phyloP scores from a whole-genome alignment of 2,888 invertebrate genomes.

The Cephus runcator region DNA sequence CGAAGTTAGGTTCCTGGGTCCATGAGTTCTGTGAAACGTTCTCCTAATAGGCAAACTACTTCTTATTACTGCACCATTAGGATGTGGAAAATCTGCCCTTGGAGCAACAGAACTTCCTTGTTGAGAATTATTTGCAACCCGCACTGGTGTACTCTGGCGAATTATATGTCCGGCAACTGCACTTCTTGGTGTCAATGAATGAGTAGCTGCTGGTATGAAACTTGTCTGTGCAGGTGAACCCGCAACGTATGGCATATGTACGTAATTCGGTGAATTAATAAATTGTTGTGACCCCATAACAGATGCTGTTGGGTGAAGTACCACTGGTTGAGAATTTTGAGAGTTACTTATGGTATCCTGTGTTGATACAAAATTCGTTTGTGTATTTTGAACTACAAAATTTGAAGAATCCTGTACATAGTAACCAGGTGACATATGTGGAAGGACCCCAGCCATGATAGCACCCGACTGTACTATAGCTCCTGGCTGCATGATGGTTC shows the following conservation, averaged over 20 bases:
- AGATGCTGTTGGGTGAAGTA: neutral
- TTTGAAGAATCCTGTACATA: conserved; percentile 44
- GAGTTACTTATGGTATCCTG: neutral
- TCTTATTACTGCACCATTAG: conserved; percentile 39
- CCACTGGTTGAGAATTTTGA: neutral
- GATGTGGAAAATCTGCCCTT: conserved; percentile 28
- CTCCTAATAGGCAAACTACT: conserved; percentile 25
- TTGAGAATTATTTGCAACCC: neutral
- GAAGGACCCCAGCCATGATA: conserved; percentile 26
- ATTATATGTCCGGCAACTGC: neutral
- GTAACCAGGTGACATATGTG: conserved; percentile 39
- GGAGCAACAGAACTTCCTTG: neutral
- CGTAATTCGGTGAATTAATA: conserved; percentile 5
- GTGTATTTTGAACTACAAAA: conserved; percentile 38
- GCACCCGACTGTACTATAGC: conserved; percentile 17
- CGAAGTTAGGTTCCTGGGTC: conserved; percentile 6
- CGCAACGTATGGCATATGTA: conserved; percentile 14
- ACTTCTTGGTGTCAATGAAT: neutral
- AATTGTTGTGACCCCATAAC: conserved; percentile 1
- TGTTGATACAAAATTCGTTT: conserved; percentile 18
- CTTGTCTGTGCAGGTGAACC: neutral
- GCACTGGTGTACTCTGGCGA: neutral
- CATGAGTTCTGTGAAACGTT: conserved; percentile 15
- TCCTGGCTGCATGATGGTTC: conserved; percentile 8
- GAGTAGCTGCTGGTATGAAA: neutral